phyloP scores from a whole-genome alignment of 2,797 vertebrate species.

The Morelia viridis region DNA sequence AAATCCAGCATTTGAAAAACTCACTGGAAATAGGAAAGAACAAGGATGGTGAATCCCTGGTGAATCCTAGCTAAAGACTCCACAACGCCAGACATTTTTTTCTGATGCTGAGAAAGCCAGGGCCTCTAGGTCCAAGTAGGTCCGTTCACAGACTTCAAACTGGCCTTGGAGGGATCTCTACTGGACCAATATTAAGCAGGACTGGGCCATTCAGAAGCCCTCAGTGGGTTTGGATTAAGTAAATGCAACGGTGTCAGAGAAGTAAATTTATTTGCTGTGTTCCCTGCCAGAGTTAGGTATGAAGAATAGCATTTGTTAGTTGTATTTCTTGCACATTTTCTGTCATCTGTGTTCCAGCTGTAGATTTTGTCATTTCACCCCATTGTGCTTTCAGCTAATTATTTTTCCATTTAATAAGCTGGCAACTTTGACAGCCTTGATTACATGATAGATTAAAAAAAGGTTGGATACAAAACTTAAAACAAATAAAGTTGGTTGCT shows the following conservation, averaged over 20 bases:
- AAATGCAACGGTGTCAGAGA: background rate
- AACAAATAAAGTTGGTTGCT: background rate
- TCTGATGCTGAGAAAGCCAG: too few species aligned
- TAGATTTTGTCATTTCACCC: background rate
- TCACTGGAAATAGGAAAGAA: too few species aligned
- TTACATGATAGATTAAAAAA: background rate
- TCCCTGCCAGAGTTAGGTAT: background rate
- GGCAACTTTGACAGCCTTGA: background rate
- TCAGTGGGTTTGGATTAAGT: background rate
- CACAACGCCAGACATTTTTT: too few species aligned
- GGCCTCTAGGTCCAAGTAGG: too few species aligned
- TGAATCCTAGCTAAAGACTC: too few species aligned
- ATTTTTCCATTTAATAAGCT: background rate
- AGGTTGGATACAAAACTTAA: background rate
- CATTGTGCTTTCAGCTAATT: background rate
- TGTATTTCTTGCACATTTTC: background rate
- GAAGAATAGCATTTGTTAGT: background rate
- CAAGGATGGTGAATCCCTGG: too few species aligned
- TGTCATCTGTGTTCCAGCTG: background rate
- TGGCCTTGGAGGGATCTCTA: background rate
- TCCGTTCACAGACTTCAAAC: background rate
- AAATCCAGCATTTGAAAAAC: too few species aligned
- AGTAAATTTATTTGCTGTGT: background rate
- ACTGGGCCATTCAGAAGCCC: background rate
- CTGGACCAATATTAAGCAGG: background rate